Percentiles rank a stretch among this genome's conserved stretches.
These are phyloP conservation scores for Delphinus delphis DNA, from an alignment of 2,113 vertebrate species.

Conservation along the genomic window DNA sequence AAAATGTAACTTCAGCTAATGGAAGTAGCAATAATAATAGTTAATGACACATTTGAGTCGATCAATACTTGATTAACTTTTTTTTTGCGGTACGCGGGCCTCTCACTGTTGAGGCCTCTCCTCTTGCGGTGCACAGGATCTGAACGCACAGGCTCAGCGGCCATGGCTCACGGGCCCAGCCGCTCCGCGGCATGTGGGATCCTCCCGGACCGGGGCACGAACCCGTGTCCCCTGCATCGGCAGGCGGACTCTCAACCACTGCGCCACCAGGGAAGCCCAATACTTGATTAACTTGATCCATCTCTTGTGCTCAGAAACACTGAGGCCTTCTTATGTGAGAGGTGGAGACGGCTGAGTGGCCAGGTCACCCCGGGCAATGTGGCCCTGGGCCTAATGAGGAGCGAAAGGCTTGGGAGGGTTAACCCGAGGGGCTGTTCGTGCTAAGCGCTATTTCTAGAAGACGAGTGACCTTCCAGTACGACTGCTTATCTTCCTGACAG, in stretches of 20 bases:
- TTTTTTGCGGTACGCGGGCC: too few species aligned
- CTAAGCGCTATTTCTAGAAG: not conserved
- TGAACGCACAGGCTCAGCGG: too few species aligned
- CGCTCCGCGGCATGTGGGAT: too few species aligned
- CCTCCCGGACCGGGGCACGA: too few species aligned
- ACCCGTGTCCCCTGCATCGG: too few species aligned
- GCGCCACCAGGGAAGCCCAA: too few species aligned
- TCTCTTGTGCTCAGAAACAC: not conserved
- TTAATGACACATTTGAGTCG: not conserved
- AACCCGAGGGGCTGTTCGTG: fast-evolving
- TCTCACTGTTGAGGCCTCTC: too few species aligned
- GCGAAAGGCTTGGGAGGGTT: not conserved
- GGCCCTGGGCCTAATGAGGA: not conserved
- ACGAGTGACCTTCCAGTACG: fast-evolving
- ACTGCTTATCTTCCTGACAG: fast-evolving
- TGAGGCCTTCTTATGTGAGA: fast-evolving
- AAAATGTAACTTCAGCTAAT: not conserved
- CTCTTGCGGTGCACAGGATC: too few species aligned
- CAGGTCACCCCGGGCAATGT: not conserved
- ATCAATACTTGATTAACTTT: fast-evolving
- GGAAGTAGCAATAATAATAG: not conserved
- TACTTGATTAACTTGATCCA: not conserved
- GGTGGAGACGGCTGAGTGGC: fast-evolving
- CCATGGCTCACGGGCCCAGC: too few species aligned
- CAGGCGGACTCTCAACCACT: too few species aligned